Percentiles rank a stretch among this genome's conserved stretches.
Conservation (phyloP, 1,140 invertebrate species). For the Fopius arisanus region DNA sequence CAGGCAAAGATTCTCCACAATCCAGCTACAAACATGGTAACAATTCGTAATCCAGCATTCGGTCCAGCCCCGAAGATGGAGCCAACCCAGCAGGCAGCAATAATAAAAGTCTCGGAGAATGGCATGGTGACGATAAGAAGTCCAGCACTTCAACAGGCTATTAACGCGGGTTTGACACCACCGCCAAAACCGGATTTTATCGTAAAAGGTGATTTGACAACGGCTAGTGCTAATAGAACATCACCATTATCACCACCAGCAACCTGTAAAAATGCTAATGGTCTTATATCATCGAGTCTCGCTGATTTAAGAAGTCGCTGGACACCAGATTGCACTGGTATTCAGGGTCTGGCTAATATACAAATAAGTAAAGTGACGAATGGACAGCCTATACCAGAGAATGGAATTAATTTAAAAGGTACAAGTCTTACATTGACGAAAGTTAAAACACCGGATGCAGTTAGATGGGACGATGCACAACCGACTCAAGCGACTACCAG, state of each 20-base stretch:
- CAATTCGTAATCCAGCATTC: slow-evolving; percentile 75
- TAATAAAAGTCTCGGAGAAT: slow-evolving; percentile 74
- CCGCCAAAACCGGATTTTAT: slow-evolving; percentile 60
- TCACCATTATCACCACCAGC: slow-evolving; percentile 31
- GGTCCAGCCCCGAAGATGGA: slow-evolving; percentile 66
- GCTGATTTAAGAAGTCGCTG: slow-evolving; percentile 52
- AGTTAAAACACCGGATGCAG: slow-evolving; percentile 42
- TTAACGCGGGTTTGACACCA: slow-evolving; percentile 58
- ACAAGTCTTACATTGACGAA: slow-evolving; percentile 62
- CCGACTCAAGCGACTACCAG: slow-evolving; percentile 35
- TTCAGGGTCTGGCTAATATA: slow-evolving; percentile 57
- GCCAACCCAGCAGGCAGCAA: slow-evolving; percentile 67
- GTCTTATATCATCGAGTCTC: slow-evolving; percentile 49
- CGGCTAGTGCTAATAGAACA: slow-evolving; percentile 31
- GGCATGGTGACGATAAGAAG: slow-evolving; percentile 85
- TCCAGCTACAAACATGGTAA: slow-evolving; percentile 74
- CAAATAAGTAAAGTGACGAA: slow-evolving; percentile 62
- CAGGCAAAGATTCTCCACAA: slow-evolving; percentile 58
- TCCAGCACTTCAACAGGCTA: slow-evolving; percentile 67
- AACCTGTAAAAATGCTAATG: slow-evolving; percentile 43
- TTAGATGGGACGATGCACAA: slow-evolving; percentile 15
- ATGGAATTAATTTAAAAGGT: slow-evolving; percentile 59
- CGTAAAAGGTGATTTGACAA: slow-evolving; percentile 52
- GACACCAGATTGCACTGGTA: slow-evolving; percentile 48
- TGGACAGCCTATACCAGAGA: slow-evolving; percentile 60